phyloP scores from a whole-genome alignment of 2,888 invertebrate species.

The Scaptomyza flava region DNA sequence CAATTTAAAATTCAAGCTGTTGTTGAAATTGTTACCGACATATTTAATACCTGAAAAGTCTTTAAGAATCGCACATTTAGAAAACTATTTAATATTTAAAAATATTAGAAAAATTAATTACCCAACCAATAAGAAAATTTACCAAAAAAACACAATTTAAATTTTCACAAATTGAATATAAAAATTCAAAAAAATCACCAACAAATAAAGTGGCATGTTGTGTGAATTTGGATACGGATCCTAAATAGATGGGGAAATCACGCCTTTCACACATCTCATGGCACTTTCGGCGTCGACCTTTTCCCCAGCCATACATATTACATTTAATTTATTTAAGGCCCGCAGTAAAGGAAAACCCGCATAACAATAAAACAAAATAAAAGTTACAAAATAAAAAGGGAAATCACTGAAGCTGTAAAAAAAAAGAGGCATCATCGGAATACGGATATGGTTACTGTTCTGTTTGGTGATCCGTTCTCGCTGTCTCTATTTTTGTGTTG shows the following conservation, averaged over 20 bases:
- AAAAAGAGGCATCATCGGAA: constrained; percentile 41
- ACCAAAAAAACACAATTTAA: too few relatives aligned
- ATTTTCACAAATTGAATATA: too few relatives aligned
- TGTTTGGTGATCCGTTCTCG: constrained; percentile 54
- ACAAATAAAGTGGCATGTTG: constrained; percentile 12
- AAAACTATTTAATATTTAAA: too few relatives aligned
- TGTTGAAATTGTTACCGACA: neutral
- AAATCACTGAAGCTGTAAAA: constrained; percentile 38
- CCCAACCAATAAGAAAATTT: neutral
- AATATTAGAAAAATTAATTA: too few relatives aligned
- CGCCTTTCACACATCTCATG: constrained; percentile 31
- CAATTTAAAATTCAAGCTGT: neutral
- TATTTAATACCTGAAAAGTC: neutral
- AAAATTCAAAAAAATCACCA: too few relatives aligned
- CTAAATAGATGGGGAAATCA: constrained; percentile 27
- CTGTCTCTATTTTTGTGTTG: neutral
- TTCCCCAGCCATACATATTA: constrained; percentile 23
- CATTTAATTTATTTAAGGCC: constrained; percentile 77
- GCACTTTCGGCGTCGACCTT: constrained; percentile 12
- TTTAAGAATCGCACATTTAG: too few relatives aligned
- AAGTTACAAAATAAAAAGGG: constrained; percentile 11
- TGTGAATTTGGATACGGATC: constrained; percentile 10
- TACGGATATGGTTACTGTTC: constrained; percentile 51
- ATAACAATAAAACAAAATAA: constrained; percentile 2
- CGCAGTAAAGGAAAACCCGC: constrained; percentile 35